Evolutionary conservation across 2,888 invertebrate genomes (phyloP), one percentile per base, ranked within the genome.

Genomic region (Bembecia ichneumoniformis): DNA sequence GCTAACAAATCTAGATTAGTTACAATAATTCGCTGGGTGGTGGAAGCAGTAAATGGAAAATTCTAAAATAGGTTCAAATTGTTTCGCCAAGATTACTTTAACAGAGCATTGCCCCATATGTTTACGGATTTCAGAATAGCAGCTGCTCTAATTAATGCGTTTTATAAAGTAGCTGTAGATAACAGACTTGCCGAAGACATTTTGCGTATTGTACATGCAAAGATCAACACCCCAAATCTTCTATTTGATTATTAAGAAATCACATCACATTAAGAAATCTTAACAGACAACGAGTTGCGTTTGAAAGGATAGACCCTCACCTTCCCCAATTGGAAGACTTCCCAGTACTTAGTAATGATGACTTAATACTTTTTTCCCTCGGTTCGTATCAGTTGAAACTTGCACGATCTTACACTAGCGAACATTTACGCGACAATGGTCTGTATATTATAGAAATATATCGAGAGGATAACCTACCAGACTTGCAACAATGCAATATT

Each of bases 81-180:
- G 47, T 35, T 47, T 35, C 17, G 47, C 9, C 47, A 46, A 46
- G 47, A 46, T 46, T 46, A 28, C 28, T 46, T 46, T 17, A 46
- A 46, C 13, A 28, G 20, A 17, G 34, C 34, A 17, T 13, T 46
- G 34, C 47, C 17, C 10, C 47, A 46, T 34, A 46, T 46, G 47
- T 28, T 46, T 17, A 13, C 11, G 11, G 34, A 46, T 46, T 46
- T 46, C 28, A 46, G 47, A 46, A 34, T 46, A 10, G 47, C 47
- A 46, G 20, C 47, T 14, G 47, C 47, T 17, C 47, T 46, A 13
- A 46, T 46, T 46, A 46, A 46, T 46, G 47, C 47, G 13, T 46
- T 28, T 46, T 34, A 46, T 46, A 34, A 11, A 46, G 28, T 46
- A 46, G 34, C 34, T 11, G 7, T 13, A 17, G 47, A 46, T 34